Conservation (phyloP, 2,797 vertebrate genomes). For the Euthynnus affinis region DNA sequence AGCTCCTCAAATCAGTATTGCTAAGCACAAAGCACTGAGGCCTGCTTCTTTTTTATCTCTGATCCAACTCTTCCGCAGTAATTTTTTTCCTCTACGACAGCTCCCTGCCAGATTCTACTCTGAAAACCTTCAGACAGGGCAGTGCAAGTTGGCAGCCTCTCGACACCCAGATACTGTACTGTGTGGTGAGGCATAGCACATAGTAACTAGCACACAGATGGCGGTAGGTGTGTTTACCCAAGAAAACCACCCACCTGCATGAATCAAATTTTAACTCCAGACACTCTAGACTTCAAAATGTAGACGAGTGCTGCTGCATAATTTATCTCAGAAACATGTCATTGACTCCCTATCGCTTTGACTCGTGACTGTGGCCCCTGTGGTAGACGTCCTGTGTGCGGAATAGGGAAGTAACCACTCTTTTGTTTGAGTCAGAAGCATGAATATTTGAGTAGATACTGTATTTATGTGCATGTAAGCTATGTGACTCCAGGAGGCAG, state of each 20-base stretch:
- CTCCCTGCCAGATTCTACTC: slow-evolving; percentile 44
- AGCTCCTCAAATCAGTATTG: slow-evolving; percentile 26
- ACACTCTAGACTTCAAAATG: slow-evolving; percentile 47
- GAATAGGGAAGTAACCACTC: slow-evolving; percentile 19
- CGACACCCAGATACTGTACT: slow-evolving; percentile 33
- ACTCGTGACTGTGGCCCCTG: slow-evolving; percentile 31
- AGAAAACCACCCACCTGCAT: slow-evolving; percentile 61
- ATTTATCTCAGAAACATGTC: slow-evolving; percentile 65
- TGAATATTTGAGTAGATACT: slow-evolving; percentile 49
- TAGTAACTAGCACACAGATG: slow-evolving; percentile 55
- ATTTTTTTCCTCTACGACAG: not conserved
- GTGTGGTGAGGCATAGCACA: slow-evolving; percentile 26
- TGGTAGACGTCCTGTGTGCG: slow-evolving; percentile 29
- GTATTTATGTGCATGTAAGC: slow-evolving; percentile 25
- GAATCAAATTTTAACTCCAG: slow-evolving; percentile 68
- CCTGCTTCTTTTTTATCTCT: slow-evolving; percentile 46
- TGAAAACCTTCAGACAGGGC: slow-evolving; percentile 48
- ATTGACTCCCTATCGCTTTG: slow-evolving; percentile 50
- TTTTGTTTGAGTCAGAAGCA: slow-evolving; percentile 38
- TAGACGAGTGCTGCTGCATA: slow-evolving; percentile 62
- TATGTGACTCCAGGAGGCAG: not conserved
- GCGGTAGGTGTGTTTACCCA: slow-evolving; percentile 58
- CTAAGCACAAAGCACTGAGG: slow-evolving; percentile 13
- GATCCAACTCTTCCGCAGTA: slow-evolving; percentile 26
- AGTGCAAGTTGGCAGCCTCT: slow-evolving; percentile 42